A percentile compares a stretch with the other conserved stretches of the same genome.
These are phyloP conservation scores for Fistularia commersonii DNA, from an alignment of 2,797 vertebrate genomes.

Conservation along the genomic window DNA sequence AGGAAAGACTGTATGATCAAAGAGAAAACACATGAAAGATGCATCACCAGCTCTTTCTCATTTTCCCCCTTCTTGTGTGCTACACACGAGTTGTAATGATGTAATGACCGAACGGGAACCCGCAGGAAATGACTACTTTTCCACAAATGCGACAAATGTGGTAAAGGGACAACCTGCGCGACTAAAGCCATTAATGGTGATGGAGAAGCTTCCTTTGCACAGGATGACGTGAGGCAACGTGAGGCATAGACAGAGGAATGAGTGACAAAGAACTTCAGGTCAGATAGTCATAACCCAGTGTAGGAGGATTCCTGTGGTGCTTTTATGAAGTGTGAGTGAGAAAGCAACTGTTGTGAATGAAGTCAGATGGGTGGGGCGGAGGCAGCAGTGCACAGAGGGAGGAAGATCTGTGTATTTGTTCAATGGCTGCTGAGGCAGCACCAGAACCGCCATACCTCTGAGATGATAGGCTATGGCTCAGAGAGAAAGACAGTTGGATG, in stretches of 20 bases:
- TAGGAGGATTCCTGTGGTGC: slow-evolving; percentile 26
- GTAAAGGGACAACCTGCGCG: not conserved
- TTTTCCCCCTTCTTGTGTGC: slow-evolving; percentile 1
- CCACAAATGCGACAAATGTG: slow-evolving; percentile 3
- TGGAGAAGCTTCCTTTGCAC: not conserved
- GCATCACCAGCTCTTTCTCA: slow-evolving; percentile 5
- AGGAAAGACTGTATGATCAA: slow-evolving; percentile 31
- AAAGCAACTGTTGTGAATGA: slow-evolving; percentile 18
- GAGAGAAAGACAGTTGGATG: not conserved
- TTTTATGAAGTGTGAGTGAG: slow-evolving; percentile 40
- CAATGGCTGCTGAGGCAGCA: slow-evolving; percentile 32
- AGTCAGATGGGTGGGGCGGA: slow-evolving; percentile 11
- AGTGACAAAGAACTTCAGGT: slow-evolving; percentile 18
- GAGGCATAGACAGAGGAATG: not conserved
- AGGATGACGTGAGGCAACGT: slow-evolving; percentile 3
- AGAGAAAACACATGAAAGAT: slow-evolving; percentile 32
- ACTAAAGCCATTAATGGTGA: slow-evolving; percentile 1
- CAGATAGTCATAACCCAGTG: slow-evolving; percentile 13
- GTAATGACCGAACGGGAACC: slow-evolving; percentile 25
- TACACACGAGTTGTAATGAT: slow-evolving; percentile 1
- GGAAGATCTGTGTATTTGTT: slow-evolving; percentile 26
- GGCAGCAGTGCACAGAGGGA: not conserved
- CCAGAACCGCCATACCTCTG: slow-evolving; percentile 8
- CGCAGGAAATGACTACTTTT: not conserved
- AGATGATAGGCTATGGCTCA: slow-evolving; percentile 12